Conservation (phyloP, 2,113 vertebrate genomes). For the Chrysochloris asiatica region DNA sequence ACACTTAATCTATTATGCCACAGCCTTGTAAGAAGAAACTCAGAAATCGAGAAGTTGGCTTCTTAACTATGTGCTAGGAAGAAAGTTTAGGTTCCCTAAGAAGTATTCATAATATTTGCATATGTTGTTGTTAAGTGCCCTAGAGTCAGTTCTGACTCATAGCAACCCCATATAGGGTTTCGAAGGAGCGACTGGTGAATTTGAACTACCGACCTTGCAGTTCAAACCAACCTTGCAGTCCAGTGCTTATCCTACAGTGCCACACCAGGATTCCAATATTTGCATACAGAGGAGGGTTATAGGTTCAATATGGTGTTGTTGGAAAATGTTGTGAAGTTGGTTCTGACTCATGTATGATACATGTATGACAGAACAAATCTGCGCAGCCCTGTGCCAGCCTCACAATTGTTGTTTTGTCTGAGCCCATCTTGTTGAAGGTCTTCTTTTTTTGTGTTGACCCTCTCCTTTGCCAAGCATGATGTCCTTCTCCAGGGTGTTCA, state of each 20-base stretch:
- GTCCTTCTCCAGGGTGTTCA: neutral
- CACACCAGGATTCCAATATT: too few relatives aligned
- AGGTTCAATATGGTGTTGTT: neutral
- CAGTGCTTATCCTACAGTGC: too few relatives aligned
- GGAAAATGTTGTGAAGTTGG: neutral
- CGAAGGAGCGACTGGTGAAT: too few relatives aligned
- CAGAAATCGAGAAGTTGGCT: neutral
- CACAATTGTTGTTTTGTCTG: neutral
- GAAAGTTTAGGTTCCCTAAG: neutral
- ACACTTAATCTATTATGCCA: too few relatives aligned
- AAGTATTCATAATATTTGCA: neutral
- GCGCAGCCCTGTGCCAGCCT: neutral
- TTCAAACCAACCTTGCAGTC: too few relatives aligned
- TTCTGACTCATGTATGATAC: neutral
- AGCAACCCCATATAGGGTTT: too few relatives aligned
- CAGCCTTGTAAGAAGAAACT: neutral
- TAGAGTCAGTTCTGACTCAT: too few relatives aligned
- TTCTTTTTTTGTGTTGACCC: neutral
- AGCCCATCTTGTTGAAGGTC: neutral
- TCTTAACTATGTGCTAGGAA: neutral
- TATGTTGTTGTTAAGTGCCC: too few relatives aligned
- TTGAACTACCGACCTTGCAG: too few relatives aligned
- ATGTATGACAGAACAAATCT: neutral
- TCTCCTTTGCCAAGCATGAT: neutral
- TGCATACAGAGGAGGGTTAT: neutral